phyloP scores from a whole-genome alignment of 2,113 vertebrate species.

The Tupaia chinensis region DNA sequence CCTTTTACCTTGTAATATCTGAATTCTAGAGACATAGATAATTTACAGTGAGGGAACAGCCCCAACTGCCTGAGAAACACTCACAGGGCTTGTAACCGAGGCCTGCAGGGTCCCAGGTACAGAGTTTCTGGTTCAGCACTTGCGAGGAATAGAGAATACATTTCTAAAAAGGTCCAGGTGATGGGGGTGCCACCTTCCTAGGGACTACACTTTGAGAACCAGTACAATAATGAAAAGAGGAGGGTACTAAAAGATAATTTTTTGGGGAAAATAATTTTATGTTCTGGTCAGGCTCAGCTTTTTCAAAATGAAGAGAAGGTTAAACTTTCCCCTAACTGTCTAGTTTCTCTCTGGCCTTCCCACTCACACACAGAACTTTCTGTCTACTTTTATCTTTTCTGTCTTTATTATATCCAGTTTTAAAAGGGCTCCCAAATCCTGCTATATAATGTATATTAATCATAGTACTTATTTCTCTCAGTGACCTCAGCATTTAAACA shows the following conservation, averaged over 20 bases:
- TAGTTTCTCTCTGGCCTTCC: no score
- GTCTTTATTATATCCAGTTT: not conserved
- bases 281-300: not conserved
- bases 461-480: not conserved
- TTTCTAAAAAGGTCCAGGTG: not conserved
- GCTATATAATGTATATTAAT: not conserved
- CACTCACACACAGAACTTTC: not conserved
- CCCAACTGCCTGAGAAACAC: not conserved
- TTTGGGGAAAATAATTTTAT: not conserved
- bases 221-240: not conserved
- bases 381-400: not conserved
- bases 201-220: not conserved
- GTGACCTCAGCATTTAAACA: not conserved
- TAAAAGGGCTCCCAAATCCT: not conserved
- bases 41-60: not conserved
- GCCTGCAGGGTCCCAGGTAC: accelerated
- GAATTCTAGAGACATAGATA: not conserved
- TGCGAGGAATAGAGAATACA: not conserved
- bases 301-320: not conserved
- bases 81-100: not conserved
- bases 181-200: not conserved
- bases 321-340: not conserved
- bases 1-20: not conserved
- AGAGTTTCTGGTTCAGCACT: not conserved
- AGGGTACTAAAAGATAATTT: not conserved